Base-by-base conservation (phyloP, 2,113 vertebrate genomes). In the Pimephales promelas region DNA sequence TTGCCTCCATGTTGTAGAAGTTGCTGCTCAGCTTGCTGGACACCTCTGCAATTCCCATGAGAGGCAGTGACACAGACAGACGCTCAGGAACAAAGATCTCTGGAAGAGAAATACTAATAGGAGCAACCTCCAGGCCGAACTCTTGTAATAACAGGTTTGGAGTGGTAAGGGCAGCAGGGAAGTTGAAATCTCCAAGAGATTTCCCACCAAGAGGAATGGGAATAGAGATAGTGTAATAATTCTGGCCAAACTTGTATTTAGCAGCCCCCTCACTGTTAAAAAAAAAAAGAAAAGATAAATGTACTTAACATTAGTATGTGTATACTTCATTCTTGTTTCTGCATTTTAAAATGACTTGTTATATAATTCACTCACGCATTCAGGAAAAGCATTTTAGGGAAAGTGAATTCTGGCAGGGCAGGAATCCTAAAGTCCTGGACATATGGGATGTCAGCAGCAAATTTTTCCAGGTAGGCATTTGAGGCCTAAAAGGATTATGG, bases 161-260 rank as follows among this genome's bases (percentile, higher is more conserved):
- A 78, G 91, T 95, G 87, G 74, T 93, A 79, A 98, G 16, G 11
- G 77, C 90, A 82, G 90, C 85, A 2, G 94, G 92, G 62, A 97
- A 43, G 81, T 89, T 92, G 2, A 97, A 89, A 22, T 97, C 95
- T 82, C 89, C 59, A 0, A 93, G 95, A 75, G 96, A 94, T 91
- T 92, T 96, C 87, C 97, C 96, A 89, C 95, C 97, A 87, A 96
- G 94, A 79, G 95, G 97, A 72, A 99, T 34, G 4, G 96, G 96
- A 49, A 99, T 91, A 3, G 89, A 75, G 82, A 98, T 80, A 52
- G 89, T 89, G 81, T 94, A 71, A 83, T 66, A 94, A 56, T 96
- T 88, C 81, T 95, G 93, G 87, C 96, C 97, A 11, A 96, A 95
- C 68, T 85, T 76, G 87, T 97, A 96, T 83, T 90, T 94, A 83